Percentiles rank a stretch among this genome's conserved stretches.
These are phyloP conservation scores for Polypterus bichir DNA, from an alignment of 2,113 vertebrate genomes.

Conservation along the genomic window DNA sequence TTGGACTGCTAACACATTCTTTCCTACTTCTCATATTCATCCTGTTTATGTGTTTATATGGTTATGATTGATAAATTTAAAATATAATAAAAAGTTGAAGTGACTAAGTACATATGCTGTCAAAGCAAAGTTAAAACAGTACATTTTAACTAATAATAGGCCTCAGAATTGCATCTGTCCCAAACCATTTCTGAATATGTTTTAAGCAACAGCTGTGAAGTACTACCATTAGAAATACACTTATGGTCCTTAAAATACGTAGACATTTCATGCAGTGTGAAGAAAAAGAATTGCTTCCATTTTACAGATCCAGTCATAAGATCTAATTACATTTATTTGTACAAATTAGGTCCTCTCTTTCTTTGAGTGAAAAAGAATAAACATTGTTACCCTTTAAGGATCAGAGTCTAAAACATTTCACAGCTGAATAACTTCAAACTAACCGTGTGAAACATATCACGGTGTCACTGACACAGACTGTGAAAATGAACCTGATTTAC, in stretches of 20 bases:
- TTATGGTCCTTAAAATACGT: not conserved
- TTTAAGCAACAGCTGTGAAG: too few relatives aligned
- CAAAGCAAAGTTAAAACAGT: too few relatives aligned
- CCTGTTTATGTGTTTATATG: too few relatives aligned
- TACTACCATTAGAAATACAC: too few relatives aligned
- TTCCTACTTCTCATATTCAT: too few relatives aligned
- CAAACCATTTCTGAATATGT: too few relatives aligned
- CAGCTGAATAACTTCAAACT: slow-evolving; percentile 35
- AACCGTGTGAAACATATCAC: slow-evolving; percentile 30
- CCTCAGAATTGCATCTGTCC: too few relatives aligned
- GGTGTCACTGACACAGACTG: slow-evolving; percentile 20
- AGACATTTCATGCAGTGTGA: slow-evolving; percentile 3
- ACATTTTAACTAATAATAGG: too few relatives aligned
- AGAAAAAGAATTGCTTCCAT: not conserved
- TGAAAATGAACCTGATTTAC: not conserved
- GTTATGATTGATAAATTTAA: too few relatives aligned
- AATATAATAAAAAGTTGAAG: too few relatives aligned
- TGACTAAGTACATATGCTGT: too few relatives aligned
- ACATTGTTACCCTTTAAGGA: slow-evolving; percentile 41
- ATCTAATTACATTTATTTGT: slow-evolving; percentile 27
- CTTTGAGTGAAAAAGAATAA: slow-evolving; percentile 27
- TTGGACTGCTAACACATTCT: too few relatives aligned
- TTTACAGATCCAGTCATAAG: not conserved
- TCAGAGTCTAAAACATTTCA: slow-evolving; percentile 47
- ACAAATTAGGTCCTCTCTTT: slow-evolving; percentile 30